Evolutionary conservation across 2,888 invertebrate species (phyloP), one percentile per base, ranked within the genome.

Genomic region (Hirtodrosophila alboralis): DNA sequence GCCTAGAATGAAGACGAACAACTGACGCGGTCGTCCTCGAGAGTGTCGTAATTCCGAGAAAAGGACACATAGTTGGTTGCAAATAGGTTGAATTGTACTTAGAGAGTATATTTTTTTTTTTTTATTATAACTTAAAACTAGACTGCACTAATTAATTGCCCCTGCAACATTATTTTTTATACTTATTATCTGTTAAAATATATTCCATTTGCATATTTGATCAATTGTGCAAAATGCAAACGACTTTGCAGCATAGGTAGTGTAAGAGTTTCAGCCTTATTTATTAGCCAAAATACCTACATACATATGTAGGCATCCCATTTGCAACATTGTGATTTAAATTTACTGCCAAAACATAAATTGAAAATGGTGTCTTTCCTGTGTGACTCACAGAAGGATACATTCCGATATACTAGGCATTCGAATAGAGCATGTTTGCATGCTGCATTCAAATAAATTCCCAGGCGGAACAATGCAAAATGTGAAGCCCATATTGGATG

Each of bases 341-440:
- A 51, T 69, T 59, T 69, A 69, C 31, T 44, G 44, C 51, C 26
- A 12, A 10, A 9, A 21, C 54, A 65, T 72, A 65, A 47, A 72
- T 71, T 34, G 30, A 6, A 62, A 38, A 40, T 38, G 34, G 18
- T 36, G 16, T 3, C 12, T n/a, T 21, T 41, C 12, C 38, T 13
- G 16, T 7, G 37, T 28, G 40, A 28, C 31, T 49, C 34, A 28
- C 13, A 14, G 16, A 23, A 7, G n/a, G 16, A 14, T 12, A 13
- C 14, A 9, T n/a, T 6, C 41, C 7, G 33, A 13, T 26, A 14
- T 7, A 28, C 12, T 6, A 9, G 44, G 28, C 40, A 27, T 16
- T 27, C 5, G 13, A 26, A 12, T 10, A 30, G 28, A 33, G 34
- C 8, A 23, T 5, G 18, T 18, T 18, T 5, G 3, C 18, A 18